A percentile compares a stretch with the other conserved stretches of the same genome.
These are phyloP conservation scores for Aporophyla lueneburgensis DNA, from an alignment of 2,888 invertebrate genomes.

Conservation along the genomic window DNA sequence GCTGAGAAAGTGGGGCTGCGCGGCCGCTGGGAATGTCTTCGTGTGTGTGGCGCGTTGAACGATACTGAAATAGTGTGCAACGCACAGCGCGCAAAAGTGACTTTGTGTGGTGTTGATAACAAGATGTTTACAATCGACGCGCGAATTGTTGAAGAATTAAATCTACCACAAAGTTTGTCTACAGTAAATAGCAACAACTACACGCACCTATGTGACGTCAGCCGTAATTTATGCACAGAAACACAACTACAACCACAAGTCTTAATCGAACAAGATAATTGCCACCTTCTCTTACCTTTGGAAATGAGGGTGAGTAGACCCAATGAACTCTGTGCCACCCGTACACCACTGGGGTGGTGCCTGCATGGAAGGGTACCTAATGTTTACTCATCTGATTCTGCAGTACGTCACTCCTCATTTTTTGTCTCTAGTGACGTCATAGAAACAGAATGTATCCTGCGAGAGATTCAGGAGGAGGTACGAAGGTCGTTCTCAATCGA, in stretches of 20 bases:
- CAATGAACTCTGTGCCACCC: not conserved
- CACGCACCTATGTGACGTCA: not conserved
- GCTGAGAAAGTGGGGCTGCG: no score
- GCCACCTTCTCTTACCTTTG: no score
- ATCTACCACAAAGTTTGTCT: not conserved
- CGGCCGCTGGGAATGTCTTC: no score
- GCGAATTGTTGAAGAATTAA: not conserved
- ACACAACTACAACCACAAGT: constrained; percentile 1
- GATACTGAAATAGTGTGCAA: no score
- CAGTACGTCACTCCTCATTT: not conserved
- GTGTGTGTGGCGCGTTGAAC: no score
- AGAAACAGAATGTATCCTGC: constrained; percentile 1
- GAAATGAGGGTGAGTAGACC: not conserved
- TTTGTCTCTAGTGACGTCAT: not conserved
- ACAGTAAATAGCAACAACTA: no score
- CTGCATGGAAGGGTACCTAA: not conserved
- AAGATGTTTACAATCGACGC: no score
- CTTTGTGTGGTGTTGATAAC: no score
- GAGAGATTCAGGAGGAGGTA: not conserved
- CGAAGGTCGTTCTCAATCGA: not conserved
- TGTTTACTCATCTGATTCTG: not conserved
- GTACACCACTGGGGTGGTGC: not conserved
- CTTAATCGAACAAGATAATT: not conserved
- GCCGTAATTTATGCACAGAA: not conserved
- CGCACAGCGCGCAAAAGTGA: no score